Base-by-base conservation (phyloP, 92 coral and sea anemone species). In the Phenganax subtilis region DNA sequence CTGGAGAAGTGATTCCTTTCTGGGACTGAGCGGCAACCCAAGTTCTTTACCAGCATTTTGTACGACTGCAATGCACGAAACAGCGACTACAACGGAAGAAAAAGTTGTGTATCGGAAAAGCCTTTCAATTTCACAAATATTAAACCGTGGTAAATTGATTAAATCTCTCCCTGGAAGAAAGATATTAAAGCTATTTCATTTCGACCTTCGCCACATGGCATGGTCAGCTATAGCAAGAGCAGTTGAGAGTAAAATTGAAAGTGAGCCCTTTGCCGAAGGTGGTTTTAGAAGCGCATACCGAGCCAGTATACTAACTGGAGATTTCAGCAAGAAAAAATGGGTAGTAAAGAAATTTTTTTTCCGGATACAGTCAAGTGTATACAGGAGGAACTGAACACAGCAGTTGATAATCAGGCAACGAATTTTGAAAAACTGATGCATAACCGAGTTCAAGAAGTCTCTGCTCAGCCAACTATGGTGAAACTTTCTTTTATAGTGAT, bases 401-500 rank as follows among this genome's bases (percentile, higher is more conserved):
- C 55, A 4, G 75, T 71, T 12, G 75, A 71, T 17, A 71, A 71
- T 51, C 75, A 71, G 75, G 75, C 75, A 12, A 71, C 31, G 16
- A 31, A 31, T 31, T 71, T 71, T 71, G 75, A 55, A 71, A 55
- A 71, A 51, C 51, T 9, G 51, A 71, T 71, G 75, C 75, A 37
- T 15, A 71, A 44, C 10, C 75, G 75, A 47, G 75, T 71, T 47
- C 75, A 71, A 71, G 75, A 71, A 51, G 6, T 37, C 30, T 37
- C 30, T 12, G 75, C 51, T 3, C 20, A 20, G 30, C 75, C 12
- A 55, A 71, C 6, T 71, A 71, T 71, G 55, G 75, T 12, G 75
- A 71, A 71, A 71, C 57, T 12, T 71, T 71, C 57, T 20, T 12
- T 17, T 71, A 71, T 55, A 71, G 75, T 71, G 75, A 71, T 71